phyloP scores from a whole-genome alignment of 2,888 invertebrate genomes.

The Rutpela maculata region DNA sequence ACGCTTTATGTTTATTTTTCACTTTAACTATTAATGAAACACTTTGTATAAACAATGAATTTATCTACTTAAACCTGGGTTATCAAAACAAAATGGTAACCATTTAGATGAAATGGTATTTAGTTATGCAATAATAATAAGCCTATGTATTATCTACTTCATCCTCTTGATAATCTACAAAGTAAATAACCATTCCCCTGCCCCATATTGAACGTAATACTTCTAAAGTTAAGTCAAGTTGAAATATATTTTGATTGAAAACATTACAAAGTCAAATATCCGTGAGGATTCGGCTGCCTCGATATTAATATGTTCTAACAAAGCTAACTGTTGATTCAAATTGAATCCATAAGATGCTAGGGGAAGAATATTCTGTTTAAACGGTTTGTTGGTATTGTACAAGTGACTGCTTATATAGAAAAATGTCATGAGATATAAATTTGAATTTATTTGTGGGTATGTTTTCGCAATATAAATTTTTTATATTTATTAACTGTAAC shows the following conservation, averaged over 20 bases:
- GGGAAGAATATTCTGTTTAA: neutral
- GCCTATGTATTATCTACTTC: neutral
- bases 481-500: too few species aligned
- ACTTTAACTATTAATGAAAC: too few species aligned
- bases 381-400: too few species aligned
- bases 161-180: neutral
- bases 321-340: neutral
- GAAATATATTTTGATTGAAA: neutral
- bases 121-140: neutral
- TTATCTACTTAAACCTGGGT: too few species aligned
- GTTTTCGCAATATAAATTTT: too few species aligned
- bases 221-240: neutral
- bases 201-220: neutral
- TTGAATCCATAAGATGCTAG: neutral
- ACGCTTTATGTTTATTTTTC: too few species aligned
- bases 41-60: too few species aligned
- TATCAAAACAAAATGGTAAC: too few species aligned
- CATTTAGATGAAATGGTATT: too few species aligned
- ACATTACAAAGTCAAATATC: neutral
- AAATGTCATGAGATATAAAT: too few species aligned
- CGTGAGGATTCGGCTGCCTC: neutral
- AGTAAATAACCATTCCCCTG: neutral
- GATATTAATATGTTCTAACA: neutral
- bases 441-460: too few species aligned
- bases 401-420: too few species aligned